Evolutionary conservation across 2,888 invertebrate species (phyloP), one percentile per base, ranked within the genome.

Genomic region (Metellina segmentata): DNA sequence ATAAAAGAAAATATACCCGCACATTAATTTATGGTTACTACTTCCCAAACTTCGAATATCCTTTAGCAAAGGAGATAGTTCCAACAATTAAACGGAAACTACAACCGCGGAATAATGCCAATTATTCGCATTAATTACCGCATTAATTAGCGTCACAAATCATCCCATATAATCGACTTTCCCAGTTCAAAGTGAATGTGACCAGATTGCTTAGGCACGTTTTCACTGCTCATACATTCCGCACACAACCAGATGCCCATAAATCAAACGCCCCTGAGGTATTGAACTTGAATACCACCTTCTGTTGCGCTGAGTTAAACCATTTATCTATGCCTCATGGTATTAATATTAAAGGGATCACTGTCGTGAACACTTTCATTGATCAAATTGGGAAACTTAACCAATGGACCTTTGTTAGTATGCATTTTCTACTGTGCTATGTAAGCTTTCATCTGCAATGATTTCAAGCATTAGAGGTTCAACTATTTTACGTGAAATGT

Each of bases 71-170:
- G 7, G 16, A 61, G 61, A 61, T 11, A 8, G 13, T 61, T 9
- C 5, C 61, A 48, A 70, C 51, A 78, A 86, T 86, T 86, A 78
- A 70, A 74, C 16, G 49, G 51, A 20, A 86, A 69, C 70, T 51
- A 19, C 34, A 13, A 69, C 51, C 4, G 51, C 51, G 82, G 51
- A 82, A 70, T 52, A 53, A 53, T 48, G 51, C 77, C 61, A 85
- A 86, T 86, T 75, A 75, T 77, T 20, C 51, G 85, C 16, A 86
- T 86, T 86, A 86, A 86, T 86, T 77, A 78, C 49, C 51, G 77
- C 11, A 86, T 86, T 86, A 78, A 86, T 86, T 69, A 78, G 78
- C 9, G 70, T 78, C 70, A 86, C 78, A 69, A 61, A 86, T 78
- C 85, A 86, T 77, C 69, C 20, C 34, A 7, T 8, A n/a, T 81